Percentiles rank a stretch among this genome's conserved stretches.
These are phyloP conservation scores for Sebastes iracundus DNA, from an alignment of 2,797 vertebrate species.

Conservation along the genomic window DNA sequence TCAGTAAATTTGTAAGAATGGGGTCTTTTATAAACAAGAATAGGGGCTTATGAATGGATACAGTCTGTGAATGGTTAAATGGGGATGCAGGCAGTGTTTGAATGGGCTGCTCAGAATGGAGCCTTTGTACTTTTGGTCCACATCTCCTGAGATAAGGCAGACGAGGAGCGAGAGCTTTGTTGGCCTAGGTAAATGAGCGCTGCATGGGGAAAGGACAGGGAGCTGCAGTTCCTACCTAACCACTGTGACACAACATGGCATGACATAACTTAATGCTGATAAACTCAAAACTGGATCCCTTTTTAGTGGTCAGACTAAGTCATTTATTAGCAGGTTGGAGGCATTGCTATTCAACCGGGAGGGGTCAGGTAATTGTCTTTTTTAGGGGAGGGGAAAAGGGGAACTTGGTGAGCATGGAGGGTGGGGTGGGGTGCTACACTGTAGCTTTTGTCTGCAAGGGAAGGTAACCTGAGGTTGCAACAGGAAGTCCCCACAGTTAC, in stretches of 20 bases:
- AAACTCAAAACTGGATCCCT: not conserved
- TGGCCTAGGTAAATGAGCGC: conserved; percentile 60
- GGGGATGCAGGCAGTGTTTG: conserved; percentile 57
- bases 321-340: conserved; percentile 9
- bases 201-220: not conserved
- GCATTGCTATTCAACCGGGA: conserved; percentile 31
- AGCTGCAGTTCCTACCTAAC: conserved; percentile 7
- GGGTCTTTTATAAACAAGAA: conserved; percentile 73
- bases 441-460: conserved; percentile 73
- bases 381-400: conserved; percentile 42
- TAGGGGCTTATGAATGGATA: conserved; percentile 63
- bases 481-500: conserved; percentile 65
- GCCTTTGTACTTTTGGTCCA: conserved; percentile 71
- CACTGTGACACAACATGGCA: not conserved
- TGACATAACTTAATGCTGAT: not conserved
- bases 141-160: conserved; percentile 70
- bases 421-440: conserved; percentile 64
- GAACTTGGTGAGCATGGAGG: conserved; percentile 33
- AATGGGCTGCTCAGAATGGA: conserved; percentile 70
- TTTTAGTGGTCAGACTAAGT: conserved; percentile 9
- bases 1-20: conserved; percentile 72
- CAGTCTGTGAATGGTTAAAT: conserved; percentile 66
- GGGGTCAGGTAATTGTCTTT: conserved; percentile 59
- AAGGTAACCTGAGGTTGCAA: conserved; percentile 73
- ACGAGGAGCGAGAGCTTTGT: conserved; percentile 15